Conservation (phyloP, 2,888 invertebrate genomes). For the Erebia palarica region DNA sequence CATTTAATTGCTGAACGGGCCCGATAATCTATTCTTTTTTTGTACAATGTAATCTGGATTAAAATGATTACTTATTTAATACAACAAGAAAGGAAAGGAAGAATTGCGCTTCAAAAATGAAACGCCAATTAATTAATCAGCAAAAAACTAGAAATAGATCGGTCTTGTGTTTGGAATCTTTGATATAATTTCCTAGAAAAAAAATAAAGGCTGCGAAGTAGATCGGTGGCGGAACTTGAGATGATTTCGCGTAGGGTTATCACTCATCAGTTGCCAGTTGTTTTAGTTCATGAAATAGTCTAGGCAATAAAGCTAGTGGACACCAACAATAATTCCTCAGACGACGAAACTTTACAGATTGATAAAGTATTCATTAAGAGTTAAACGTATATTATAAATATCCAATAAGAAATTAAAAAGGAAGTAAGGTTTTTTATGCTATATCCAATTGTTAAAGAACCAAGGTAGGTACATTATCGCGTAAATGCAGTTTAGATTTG, state of each 20-base stretch:
- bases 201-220: slow-evolving; percentile 21
- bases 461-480: too few relatives aligned
- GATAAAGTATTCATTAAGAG: too few relatives aligned
- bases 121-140: slow-evolving; percentile 1
- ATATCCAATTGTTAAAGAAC: too few relatives aligned
- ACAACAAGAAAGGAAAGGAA: background rate
- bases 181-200: slow-evolving; percentile 28
- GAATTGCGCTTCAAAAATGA: background rate
- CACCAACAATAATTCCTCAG: too few relatives aligned
- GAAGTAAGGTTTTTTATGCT: too few relatives aligned
- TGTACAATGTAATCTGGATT: background rate
- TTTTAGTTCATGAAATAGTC: background rate
- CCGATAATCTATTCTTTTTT: too few relatives aligned
- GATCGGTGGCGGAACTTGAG: slow-evolving; percentile 24
- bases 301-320: too few relatives aligned
- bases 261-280: background rate
- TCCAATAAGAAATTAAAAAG: too few relatives aligned
- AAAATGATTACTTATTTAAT: background rate
- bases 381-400: too few relatives aligned
- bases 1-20: background rate
- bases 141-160: slow-evolving; percentile 5
- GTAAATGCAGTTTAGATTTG: too few relatives aligned
- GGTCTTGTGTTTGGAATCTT: slow-evolving; percentile 10
- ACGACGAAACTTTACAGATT: too few relatives aligned
- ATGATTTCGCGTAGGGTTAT: slow-evolving; percentile 21